phyloP scores from a whole-genome alignment of 2,797 vertebrate genomes.

The Myripristis jacobus region DNA sequence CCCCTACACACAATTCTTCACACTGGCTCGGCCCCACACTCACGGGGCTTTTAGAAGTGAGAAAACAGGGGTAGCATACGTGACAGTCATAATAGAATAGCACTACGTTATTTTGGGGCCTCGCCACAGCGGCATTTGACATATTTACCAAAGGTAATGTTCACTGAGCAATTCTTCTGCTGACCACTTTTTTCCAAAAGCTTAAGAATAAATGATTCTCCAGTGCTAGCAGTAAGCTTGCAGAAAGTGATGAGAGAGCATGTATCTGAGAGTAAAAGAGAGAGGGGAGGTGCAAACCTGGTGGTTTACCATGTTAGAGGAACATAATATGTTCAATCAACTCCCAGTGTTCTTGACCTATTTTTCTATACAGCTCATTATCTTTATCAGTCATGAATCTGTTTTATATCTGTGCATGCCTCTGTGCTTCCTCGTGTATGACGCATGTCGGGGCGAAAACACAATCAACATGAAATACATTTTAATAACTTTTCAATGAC shows the following conservation, averaged over 20 bases:
- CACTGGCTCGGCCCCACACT: conserved; percentile 43
- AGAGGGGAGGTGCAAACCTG: conserved; percentile 15
- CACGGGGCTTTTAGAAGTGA: conserved; percentile 58
- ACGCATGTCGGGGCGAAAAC: conserved; percentile 18
- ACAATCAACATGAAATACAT: conserved; percentile 53
- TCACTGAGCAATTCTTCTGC: conserved; percentile 49
- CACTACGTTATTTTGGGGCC: conserved; percentile 39
- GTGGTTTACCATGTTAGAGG: conserved; percentile 38
- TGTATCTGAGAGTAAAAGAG: conserved; percentile 5
- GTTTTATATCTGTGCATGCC: conserved; percentile 39
- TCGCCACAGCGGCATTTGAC: conserved; percentile 38
- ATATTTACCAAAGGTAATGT: conserved; percentile 61
- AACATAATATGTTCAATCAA: conserved; percentile 51
- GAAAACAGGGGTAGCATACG: conserved; percentile 50
- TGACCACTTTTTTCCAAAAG: conserved; percentile 56
- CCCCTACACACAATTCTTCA: conserved; percentile 50
- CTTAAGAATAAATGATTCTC: conserved; percentile 44
- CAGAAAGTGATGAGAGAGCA: conserved; percentile 7
- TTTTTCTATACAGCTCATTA: conserved; percentile 67
- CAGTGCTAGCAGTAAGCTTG: conserved; percentile 19
- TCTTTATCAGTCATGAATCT: conserved; percentile 50
- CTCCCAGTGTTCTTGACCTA: conserved; percentile 61
- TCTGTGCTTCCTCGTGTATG: conserved; percentile 26
- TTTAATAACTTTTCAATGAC: conserved; percentile 52
- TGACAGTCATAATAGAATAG: conserved; percentile 53